Evolutionary conservation across 2,113 vertebrate genomes (phyloP).

Genomic region (Hydrolagus affinis): DNA sequence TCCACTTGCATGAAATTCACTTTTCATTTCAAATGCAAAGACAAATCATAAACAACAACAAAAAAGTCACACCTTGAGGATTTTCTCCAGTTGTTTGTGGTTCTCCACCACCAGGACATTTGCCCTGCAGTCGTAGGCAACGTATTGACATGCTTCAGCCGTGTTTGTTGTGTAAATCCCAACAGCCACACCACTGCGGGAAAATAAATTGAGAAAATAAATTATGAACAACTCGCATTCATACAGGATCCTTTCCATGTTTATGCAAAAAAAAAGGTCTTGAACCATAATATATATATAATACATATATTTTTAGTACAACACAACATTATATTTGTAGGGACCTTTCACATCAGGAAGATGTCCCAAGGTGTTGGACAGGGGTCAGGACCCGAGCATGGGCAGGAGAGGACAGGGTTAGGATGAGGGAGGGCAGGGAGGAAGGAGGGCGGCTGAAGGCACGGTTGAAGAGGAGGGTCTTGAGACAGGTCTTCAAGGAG

Average conservation of each 20-base stretch:
- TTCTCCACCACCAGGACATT: slow-evolving; percentile 64
- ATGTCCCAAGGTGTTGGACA: too few species aligned
- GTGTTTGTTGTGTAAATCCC: slow-evolving; percentile 67
- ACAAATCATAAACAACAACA: background rate
- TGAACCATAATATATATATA: too few species aligned
- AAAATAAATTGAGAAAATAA: slow-evolving; percentile 28
- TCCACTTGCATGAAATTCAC: background rate
- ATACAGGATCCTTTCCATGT: background rate
- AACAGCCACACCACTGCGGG: slow-evolving; percentile 51
- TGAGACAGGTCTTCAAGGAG: too few species aligned
- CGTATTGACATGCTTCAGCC: slow-evolving; percentile 57
- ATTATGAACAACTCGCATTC: background rate
- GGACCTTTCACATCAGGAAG: too few species aligned
- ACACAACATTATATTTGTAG: too few species aligned
- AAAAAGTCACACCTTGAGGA: slow-evolving; percentile 52
- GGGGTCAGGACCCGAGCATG: too few species aligned
- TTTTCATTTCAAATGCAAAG: background rate
- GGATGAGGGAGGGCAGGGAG: too few species aligned
- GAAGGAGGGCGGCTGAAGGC: too few species aligned
- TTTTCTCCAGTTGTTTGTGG: slow-evolving; percentile 60
- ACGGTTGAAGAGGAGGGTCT: too few species aligned
- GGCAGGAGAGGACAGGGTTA: too few species aligned
- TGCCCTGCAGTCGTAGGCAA: slow-evolving; percentile 54
- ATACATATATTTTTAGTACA: too few species aligned
- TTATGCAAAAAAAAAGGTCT: too few species aligned